phyloP scores from a whole-genome alignment of 2,797 vertebrate genomes.

The Sandelia bainsii region DNA sequence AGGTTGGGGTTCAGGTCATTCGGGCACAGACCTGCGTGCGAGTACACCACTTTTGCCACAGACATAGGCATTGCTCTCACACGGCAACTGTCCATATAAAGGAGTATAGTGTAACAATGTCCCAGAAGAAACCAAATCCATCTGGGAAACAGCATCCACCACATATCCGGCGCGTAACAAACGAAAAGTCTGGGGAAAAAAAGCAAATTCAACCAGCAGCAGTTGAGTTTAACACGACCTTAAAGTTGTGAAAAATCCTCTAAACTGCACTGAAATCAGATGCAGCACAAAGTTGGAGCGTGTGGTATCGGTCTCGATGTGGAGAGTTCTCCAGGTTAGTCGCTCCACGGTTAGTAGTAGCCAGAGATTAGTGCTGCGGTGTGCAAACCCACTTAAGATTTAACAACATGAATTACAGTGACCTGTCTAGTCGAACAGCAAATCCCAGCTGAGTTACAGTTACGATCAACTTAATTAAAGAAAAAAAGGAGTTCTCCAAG shows the following conservation, averaged over 20 bases:
- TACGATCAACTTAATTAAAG: conserved; percentile 76
- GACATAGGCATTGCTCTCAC: conserved; percentile 85
- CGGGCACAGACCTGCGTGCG: conserved; percentile 96
- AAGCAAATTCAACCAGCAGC: conserved; percentile 11
- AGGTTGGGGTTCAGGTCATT: conserved; percentile 99
- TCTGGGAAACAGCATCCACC: conserved; percentile 87
- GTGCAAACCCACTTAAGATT: conserved; percentile 83
- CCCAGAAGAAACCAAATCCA: conserved; percentile 91
- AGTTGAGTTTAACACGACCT: background rate
- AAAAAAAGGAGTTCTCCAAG: conserved; percentile 68
- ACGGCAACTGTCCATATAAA: conserved; percentile 73
- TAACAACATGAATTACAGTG: conserved; percentile 75
- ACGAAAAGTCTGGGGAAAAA: background rate
- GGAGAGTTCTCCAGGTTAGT: conserved; percentile 64
- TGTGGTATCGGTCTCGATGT: conserved; percentile 37
- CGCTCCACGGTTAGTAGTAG: conserved; percentile 72
- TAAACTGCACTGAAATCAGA: background rate
- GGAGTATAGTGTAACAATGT: conserved; percentile 79
- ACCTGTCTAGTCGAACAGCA: conserved; percentile 67
- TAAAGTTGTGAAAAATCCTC: background rate
- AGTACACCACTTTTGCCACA: conserved; percentile 89
- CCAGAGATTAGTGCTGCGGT: conserved; percentile 77
- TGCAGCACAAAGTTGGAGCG: conserved; percentile 17
- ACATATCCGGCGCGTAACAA: conserved; percentile 82
- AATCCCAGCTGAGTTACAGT: conserved; percentile 78